Conservation (phyloP, 2,888 invertebrate species). For the Drosophila paramelanica region DNA sequence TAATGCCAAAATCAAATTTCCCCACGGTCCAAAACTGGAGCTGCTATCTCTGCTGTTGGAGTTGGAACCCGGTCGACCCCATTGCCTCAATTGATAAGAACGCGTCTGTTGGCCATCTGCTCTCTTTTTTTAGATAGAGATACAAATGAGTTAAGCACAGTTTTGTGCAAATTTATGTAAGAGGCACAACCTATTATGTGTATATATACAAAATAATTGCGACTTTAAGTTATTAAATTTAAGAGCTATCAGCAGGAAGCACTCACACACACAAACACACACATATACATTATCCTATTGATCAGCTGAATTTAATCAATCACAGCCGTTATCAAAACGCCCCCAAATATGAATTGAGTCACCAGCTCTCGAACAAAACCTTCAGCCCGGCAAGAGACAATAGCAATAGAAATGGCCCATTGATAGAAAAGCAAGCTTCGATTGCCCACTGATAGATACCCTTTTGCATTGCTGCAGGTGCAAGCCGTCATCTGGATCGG, state of each 20-base stretch:
- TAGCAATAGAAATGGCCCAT: background rate
- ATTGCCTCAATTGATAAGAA: constrained; percentile 39
- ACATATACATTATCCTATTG: background rate
- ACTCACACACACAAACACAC: background rate
- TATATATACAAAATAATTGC: no score
- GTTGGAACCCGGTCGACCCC: constrained; percentile 38
- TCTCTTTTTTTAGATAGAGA: background rate
- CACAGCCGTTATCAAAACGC: constrained; percentile 27
- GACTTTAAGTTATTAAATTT: constrained; percentile 6
- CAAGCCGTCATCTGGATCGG: constrained; percentile 84
- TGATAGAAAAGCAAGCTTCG: constrained; percentile 37
- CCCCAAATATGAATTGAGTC: constrained; percentile 22
- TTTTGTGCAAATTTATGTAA: background rate
- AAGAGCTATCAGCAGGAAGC: constrained; percentile 2
- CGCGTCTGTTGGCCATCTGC: constrained; percentile 28
- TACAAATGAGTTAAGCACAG: no score
- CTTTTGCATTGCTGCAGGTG: constrained; percentile 62
- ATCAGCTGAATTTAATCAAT: constrained; percentile 38
- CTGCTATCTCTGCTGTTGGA: background rate
- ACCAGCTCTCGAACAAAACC: background rate
- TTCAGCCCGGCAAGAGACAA: background rate
- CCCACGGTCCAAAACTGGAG: background rate
- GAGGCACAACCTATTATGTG: background rate
- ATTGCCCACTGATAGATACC: constrained; percentile 1
- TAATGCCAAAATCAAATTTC: constrained; percentile 15